Evolutionary conservation across 1,140 invertebrate genomes (phyloP).

Genomic region (Dendroctonus valens): DNA sequence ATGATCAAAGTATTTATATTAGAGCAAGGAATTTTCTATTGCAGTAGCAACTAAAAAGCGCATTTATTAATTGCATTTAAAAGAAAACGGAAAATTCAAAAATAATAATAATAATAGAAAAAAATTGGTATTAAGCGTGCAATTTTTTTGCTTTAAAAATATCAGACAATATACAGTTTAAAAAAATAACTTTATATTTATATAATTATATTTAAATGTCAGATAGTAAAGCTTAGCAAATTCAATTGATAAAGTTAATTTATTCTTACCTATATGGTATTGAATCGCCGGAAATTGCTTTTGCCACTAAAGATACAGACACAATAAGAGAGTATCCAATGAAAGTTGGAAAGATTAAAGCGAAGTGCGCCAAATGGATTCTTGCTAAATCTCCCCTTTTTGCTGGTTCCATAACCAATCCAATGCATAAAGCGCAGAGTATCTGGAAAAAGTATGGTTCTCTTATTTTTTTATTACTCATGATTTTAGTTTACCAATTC

Average conservation of each 20-base stretch:
- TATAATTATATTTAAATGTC: too few species aligned
- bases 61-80: too few species aligned
- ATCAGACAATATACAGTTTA: too few species aligned
- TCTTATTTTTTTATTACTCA: not conserved
- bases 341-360: conserved; percentile 27
- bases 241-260: too few species aligned
- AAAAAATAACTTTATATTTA: too few species aligned
- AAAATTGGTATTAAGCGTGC: too few species aligned
- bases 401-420: conserved; percentile 23
- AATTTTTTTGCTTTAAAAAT: too few species aligned
- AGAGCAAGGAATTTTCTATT: not conserved
- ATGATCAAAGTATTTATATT: not conserved
- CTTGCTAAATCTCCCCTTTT: conserved; percentile 18
- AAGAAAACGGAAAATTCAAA: too few species aligned
- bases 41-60: not conserved
- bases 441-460: conserved; percentile 12
- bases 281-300: conserved; percentile 18
- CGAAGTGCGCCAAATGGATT: conserved; percentile 24
- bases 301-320: conserved; percentile 14
- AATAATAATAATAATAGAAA: too few species aligned
- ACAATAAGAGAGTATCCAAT: conserved; percentile 13
- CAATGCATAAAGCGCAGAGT: conserved; percentile 17
- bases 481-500: conserved; percentile 8
- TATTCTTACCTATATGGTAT: conserved; percentile 25
- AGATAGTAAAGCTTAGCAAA: too few species aligned